phyloP scores from a whole-genome alignment of 2,113 vertebrate species.

The Hassar affinis region DNA sequence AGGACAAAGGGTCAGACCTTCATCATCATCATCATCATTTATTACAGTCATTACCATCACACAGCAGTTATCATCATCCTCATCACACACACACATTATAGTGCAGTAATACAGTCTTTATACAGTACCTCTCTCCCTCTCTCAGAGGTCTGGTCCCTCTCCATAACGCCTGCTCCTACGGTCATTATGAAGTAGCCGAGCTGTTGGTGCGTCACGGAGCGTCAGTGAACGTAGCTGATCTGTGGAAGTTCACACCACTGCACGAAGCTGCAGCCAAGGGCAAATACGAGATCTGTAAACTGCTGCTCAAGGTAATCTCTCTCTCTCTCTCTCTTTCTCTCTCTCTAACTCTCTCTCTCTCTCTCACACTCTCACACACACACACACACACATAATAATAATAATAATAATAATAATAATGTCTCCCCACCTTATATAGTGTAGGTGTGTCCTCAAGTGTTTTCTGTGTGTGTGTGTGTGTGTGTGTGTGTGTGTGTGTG shows the following conservation, averaged over 20 bases:
- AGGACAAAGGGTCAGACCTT: conserved; percentile 91
- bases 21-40: background rate
- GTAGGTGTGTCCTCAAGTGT: background rate
- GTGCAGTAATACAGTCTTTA: background rate
- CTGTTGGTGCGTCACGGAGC: conserved; percentile 93
- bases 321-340: no score
- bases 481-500: background rate
- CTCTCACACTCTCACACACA: no score
- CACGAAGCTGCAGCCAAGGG: conserved; percentile 98
- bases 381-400: no score
- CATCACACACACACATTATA: background rate
- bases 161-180: conserved; percentile 98
- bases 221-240: conserved; percentile 94
- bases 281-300: conserved; percentile 99
- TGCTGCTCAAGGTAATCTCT: conserved; percentile 95
- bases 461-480: background rate
- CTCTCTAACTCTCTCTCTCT: no score
- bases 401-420: background rate
- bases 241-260: conserved; percentile 98
- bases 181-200: conserved; percentile 97
- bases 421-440: background rate
- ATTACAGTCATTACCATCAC: background rate
- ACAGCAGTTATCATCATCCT: background rate
- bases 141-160: conserved; percentile 91
- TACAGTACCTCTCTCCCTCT: background rate